phyloP scores from a whole-genome alignment of 2,888 invertebrate genomes.

The Ernsta delagoae region DNA sequence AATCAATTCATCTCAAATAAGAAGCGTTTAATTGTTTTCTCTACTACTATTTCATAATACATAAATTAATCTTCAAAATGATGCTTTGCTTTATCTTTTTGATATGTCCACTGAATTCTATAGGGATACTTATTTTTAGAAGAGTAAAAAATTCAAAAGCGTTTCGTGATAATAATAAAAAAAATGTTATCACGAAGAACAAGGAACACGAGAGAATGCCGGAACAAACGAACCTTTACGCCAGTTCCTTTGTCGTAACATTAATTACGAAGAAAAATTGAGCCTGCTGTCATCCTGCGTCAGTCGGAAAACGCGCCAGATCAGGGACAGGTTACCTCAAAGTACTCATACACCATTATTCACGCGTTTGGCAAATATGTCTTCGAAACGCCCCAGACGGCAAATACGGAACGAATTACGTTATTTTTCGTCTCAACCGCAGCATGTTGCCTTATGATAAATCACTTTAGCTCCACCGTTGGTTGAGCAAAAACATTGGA shows the following conservation, averaged over 20 bases:
- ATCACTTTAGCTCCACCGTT: constrained; percentile 72
- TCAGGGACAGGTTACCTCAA: constrained; percentile 27
- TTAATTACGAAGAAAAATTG: constrained; percentile 34
- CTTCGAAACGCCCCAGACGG: constrained; percentile 60
- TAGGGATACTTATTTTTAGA: no score
- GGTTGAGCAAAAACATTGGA: constrained; percentile 67
- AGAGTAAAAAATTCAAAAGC: background rate
- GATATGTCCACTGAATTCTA: no score
- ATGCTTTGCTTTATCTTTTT: no score
- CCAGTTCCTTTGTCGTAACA: constrained; percentile 27
- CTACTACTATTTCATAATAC: no score
- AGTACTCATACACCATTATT: constrained; percentile 60
- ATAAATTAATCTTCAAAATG: no score
- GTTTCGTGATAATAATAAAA: background rate
- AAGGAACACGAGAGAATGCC: background rate
- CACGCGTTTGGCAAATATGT: constrained; percentile 76
- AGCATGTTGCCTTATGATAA: constrained; percentile 81
- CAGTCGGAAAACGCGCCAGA: constrained; percentile 13
- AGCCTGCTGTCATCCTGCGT: constrained; percentile 25
- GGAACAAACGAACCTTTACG: background rate
- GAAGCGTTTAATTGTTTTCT: no score
- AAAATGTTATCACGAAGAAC: background rate
- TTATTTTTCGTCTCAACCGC: constrained; percentile 79
- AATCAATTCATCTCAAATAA: no score
- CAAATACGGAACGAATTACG: constrained; percentile 79